Evolutionary conservation across 2,888 invertebrate genomes (phyloP), one percentile per base, ranked within the genome.

Genomic region (Chloroclystis v-ata): DNA sequence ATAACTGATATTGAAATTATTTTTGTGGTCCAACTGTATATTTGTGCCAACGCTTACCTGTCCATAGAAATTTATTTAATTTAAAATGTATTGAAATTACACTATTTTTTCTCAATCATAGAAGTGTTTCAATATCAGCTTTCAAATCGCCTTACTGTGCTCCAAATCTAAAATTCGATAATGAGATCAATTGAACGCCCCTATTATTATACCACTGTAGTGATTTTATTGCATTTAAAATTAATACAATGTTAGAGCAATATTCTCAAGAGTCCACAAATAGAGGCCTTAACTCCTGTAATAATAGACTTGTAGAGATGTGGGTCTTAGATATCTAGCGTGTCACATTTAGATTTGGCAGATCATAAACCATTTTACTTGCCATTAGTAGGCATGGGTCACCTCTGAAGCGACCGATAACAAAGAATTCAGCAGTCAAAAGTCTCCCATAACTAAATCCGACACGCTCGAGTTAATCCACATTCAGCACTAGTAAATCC

Each of bases 191-290:
- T 44, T 48, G 54, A 55, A 55, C 51, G 48, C 58, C 28, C 30
- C 33, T 48, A 32, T n/a, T 14, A 14, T 28, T 30, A 37, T 35
- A 56, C 40, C 47, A 42, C 40, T 47, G 37, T 65, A 65, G 61
- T 59, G 54, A 65, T 63, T 67, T 64, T 63, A 65, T 69, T 72
- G 70, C 72, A 75, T 72, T 74, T 75, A 72, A 62, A 55, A 52
- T 59, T 54, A 20, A 33, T 33, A 16, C 14, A 32, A 32, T 33
- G 32, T 33, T 33, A 35, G 10, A 35, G 20, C 35, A 35, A 35
- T 35, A 24, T 35, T 35, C 20, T 35, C 16, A 35, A 20, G 20
- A 24, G 35, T 12, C 33, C 28, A 11, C 28, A 11, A 43, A 28
- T 9, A 16, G 35, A 28, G 29, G 43, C 37, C 43, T 24, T 37